Evolutionary conservation across 2,113 vertebrate genomes (phyloP).

Genomic region (Falcunculus frontatus): DNA sequence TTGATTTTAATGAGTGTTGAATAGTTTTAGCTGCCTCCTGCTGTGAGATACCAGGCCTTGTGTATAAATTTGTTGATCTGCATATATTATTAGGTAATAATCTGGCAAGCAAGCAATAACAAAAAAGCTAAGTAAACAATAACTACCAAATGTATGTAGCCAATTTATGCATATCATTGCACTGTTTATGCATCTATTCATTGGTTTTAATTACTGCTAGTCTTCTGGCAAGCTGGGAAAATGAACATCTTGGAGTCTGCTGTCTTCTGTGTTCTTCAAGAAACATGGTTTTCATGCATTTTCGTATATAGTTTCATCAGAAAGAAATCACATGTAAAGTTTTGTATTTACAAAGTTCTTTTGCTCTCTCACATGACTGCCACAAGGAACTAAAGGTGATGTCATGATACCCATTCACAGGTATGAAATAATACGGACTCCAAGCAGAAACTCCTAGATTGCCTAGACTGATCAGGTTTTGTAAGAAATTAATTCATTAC

Average conservation of each 20-base stretch:
- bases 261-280: not conserved
- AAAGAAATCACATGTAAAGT: not conserved
- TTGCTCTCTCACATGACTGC: not conserved
- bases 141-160: not conserved
- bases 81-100: not conserved
- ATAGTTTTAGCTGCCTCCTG: not conserved
- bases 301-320: not conserved
- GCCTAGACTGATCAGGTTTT: rapidly evolving
- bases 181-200: not conserved
- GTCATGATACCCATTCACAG: not conserved
- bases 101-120: not conserved
- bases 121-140: not conserved
- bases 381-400: not conserved
- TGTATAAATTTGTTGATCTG: not conserved
- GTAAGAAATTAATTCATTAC: not conserved
- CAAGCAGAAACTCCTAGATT: not conserved
- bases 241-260: not conserved
- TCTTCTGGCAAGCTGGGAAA: not conserved
- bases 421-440: not conserved
- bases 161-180: not conserved
- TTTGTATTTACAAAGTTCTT: not conserved
- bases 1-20: not conserved
- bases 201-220: not conserved
- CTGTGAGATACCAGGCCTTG: not conserved
- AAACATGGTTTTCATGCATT: not conserved